phyloP scores from a whole-genome alignment of 2,888 invertebrate species.

The Prosapia bicincta region DNA sequence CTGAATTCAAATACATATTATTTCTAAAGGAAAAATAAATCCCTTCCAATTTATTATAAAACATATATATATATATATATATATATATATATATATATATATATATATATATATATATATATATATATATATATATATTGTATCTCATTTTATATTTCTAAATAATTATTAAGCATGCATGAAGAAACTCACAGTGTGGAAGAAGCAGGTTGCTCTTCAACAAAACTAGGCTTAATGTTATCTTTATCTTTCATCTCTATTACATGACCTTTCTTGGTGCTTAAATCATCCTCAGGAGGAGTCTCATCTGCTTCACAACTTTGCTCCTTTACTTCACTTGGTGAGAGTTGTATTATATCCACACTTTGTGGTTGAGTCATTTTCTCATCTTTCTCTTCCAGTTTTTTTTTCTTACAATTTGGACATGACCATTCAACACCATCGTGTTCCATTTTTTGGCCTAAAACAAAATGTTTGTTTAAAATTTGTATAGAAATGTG shows the following conservation, averaged over 20 bases:
- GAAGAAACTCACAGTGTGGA: no score
- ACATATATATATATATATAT: no score
- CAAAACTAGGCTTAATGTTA: not conserved
- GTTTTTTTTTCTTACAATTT: constrained; percentile 58
- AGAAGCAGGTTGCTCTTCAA: not conserved
- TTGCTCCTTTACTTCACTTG: not conserved
- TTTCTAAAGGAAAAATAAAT: no score
- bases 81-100: no score
- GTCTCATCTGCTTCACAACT: not conserved
- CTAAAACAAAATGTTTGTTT: constrained; percentile 41
- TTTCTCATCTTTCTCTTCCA: not conserved
- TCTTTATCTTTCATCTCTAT: not conserved
- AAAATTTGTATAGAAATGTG: no score
- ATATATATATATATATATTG: no score
- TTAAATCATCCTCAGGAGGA: not conserved
- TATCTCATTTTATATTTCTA: no score
- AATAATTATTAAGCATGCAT: no score
- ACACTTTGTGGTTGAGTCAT: not conserved
- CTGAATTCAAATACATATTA: no score
- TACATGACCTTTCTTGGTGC: not conserved
- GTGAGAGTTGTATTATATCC: not conserved
- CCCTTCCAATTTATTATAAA: no score
- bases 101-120: no score
- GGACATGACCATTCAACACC: constrained; percentile 89
- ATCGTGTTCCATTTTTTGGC: constrained; percentile 83